These are phyloP conservation scores for Cygnus atratus DNA, from an alignment of 2,113 vertebrate genomes.

Conservation along the genomic window DNA sequence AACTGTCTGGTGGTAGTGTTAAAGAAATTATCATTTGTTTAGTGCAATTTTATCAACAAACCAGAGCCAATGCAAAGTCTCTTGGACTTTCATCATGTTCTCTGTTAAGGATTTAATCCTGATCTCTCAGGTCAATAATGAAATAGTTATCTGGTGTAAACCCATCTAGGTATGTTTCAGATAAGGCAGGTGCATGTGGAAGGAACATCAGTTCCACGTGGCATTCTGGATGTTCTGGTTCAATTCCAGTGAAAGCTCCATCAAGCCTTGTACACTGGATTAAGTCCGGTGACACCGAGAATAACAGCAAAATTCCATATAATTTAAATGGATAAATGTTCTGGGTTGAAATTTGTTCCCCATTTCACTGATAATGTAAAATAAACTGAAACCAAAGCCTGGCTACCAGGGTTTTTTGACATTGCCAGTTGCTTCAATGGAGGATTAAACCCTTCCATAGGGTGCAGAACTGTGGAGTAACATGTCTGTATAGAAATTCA, in stretches of 20 bases:
- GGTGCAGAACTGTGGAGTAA: background rate
- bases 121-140: background rate
- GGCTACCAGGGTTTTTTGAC: background rate
- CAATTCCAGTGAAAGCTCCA: background rate
- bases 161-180: background rate
- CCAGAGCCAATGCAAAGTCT: background rate
- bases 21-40: accelerated
- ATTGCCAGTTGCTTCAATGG: background rate
- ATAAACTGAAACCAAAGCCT: background rate
- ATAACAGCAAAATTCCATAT: background rate
- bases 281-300: background rate
- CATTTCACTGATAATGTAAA: background rate
- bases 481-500: background rate
- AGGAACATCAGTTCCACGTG: background rate
- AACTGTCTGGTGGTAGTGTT: background rate
- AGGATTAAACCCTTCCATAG: background rate
- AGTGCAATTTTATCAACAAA: background rate
- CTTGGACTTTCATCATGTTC: background rate
- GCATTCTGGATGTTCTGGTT: background rate
- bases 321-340: background rate
- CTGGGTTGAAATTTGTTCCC: background rate
- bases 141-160: background rate
- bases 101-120: background rate
- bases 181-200: background rate
- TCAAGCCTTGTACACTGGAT: accelerated